Base-by-base conservation (phyloP, 2,113 vertebrate species). In the Ceyx cyanopectus region DNA sequence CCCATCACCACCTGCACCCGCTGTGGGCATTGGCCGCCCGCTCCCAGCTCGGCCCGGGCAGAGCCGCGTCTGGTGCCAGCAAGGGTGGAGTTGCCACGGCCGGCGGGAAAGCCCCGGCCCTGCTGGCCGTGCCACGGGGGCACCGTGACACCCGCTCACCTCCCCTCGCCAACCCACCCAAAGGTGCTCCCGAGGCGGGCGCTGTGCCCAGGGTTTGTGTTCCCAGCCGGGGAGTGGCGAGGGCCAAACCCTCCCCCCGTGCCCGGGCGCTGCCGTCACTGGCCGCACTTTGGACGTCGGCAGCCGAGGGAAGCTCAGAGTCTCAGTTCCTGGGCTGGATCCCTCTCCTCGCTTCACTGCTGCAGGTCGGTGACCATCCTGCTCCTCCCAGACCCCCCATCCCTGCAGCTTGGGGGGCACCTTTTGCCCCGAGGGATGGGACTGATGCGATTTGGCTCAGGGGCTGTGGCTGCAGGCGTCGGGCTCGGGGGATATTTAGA, bases 321-420 rank as follows among this genome's bases (percentile, higher is more conserved):
- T 17, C 14, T 22, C 6, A 9, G 18, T 32, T 26, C 72, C 6
- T 2, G 19, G 37, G 48, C 67, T 1, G 8, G 9, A 46, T 29
- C 20, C 63, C 9, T 8, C n/a, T 8, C 27, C 37, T 8, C 2
- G 7, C 13, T 43, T 41, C 0, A 2, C 22, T 1, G 1, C 50
- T 9, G 32, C 30, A 26, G 76, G 82, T 63, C 5, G 30, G 75
- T 57, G 69, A 16, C 60, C 2, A 2, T 6, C n/a, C 60, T 9
- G 23, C 50, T 34, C 40, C 54, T 17, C 32, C 40, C 18, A 8
- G 34, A 7, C 5, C n/a, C 67, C 16, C 32, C 2, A 2, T 16
- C 62, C 54, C 45, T 2, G 0, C 2, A 5, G 34, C 45, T 18
- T 1, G 7, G n/a, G 24, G n/a, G 43, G 45, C 45, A 17, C 2